Percentiles rank a stretch among this genome's conserved stretches.
Evolutionary conservation across 2,888 invertebrate genomes (phyloP).

Genomic region (Anthophora plumipes): DNA sequence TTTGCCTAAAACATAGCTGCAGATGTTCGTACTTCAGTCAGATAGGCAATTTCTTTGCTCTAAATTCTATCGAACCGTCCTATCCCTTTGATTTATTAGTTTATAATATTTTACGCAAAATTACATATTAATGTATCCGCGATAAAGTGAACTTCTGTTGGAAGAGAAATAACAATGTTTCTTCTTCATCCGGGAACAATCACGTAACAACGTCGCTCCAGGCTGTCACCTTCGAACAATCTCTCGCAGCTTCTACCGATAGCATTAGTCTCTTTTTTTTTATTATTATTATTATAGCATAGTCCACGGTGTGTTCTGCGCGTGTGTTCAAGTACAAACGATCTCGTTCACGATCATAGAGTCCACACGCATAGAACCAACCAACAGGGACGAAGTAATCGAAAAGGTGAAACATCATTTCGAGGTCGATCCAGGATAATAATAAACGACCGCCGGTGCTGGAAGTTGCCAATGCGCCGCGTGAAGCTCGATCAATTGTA

Average conservation of each 20-base stretch:
- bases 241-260: not conserved
- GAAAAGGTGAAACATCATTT: slow-evolving; percentile 72
- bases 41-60: too few relatives aligned
- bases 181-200: too few relatives aligned
- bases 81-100: too few relatives aligned
- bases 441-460: slow-evolving; percentile 95
- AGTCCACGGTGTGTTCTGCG: not conserved
- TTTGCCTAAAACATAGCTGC: too few relatives aligned
- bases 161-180: too few relatives aligned
- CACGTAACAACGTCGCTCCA: slow-evolving; percentile 1
- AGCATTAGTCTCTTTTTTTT: slow-evolving; percentile 34
- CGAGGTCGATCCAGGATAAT: slow-evolving; percentile 88
- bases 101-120: too few relatives aligned
- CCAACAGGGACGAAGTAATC: slow-evolving; percentile 50
- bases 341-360: slow-evolving; percentile 20
- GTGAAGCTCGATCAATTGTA: slow-evolving; percentile 95
- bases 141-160: too few relatives aligned
- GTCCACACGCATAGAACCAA: slow-evolving; percentile 24
- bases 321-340: slow-evolving; percentile 33
- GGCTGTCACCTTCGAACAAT: slow-evolving; percentile 14
- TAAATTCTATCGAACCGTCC: too few relatives aligned
- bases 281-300: slow-evolving; percentile 18
- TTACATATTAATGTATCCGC: too few relatives aligned
- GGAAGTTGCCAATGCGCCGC: slow-evolving; percentile 96
- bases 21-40: too few relatives aligned